Percentiles rank a stretch among this genome's conserved stretches.
These are phyloP conservation scores for Oligia fasciuncula DNA, from an alignment of 2,888 invertebrate genomes.

Conservation along the genomic window DNA sequence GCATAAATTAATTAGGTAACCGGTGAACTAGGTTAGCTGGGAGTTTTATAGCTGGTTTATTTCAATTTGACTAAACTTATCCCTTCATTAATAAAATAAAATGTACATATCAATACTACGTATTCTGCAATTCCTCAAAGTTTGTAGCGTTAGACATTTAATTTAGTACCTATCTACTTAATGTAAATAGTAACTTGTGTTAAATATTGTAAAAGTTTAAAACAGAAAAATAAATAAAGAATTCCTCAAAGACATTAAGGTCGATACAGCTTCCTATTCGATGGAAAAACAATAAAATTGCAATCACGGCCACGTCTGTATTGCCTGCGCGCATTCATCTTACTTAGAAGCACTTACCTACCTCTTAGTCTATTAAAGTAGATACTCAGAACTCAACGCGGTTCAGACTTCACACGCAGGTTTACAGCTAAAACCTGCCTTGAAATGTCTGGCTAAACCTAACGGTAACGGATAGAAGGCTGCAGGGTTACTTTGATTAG, in stretches of 20 bases:
- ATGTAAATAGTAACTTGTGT: too few species aligned
- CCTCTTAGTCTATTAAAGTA: slow-evolving; percentile 13
- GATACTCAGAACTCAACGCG: slow-evolving; percentile 5
- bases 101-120: neutral
- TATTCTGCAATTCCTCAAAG: neutral
- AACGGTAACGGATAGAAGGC: neutral
- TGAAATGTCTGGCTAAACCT: neutral
- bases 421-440: slow-evolving; percentile 13
- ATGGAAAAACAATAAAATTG: neutral
- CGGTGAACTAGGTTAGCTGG: slow-evolving; percentile 6
- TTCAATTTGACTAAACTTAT: slow-evolving; percentile 1
- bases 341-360: slow-evolving; percentile 34
- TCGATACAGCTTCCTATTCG: neutral
- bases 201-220: too few species aligned
- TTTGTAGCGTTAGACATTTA: neutral
- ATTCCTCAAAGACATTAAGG: neutral
- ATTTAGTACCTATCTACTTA: too few species aligned
- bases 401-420: slow-evolving; percentile 10
- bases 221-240: neutral
- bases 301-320: neutral
- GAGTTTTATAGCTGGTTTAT: neutral
- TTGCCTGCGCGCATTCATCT: slow-evolving; percentile 10
- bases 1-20: neutral
- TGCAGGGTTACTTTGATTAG: neutral
- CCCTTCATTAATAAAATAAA: neutral